These are phyloP conservation scores for Apostichopus parvimensis DNA, from an alignment of 35 echinoderm and acorn worm species.

Conservation along the genomic window DNA sequence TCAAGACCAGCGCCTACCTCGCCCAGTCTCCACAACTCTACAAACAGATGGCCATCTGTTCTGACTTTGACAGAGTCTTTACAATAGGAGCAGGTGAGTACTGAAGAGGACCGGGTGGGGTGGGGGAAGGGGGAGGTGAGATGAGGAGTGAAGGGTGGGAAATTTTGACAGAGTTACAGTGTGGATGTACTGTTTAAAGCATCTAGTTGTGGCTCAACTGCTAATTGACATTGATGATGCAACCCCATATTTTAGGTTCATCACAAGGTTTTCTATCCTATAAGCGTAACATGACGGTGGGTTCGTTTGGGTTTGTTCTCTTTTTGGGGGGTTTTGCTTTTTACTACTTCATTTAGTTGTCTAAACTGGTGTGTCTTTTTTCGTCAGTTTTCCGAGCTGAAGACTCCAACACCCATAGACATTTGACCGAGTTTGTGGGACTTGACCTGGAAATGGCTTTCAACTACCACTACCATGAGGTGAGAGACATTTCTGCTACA, in stretches of 20 bases:
- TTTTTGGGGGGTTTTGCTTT: no score
- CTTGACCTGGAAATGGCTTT: constrained; percentile 97
- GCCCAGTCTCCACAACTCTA: constrained; percentile 97
- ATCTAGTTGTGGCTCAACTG: no score
- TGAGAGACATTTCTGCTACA: neutral
- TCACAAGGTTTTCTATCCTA: no score
- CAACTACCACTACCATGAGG: constrained; percentile 99
- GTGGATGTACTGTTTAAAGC: no score
- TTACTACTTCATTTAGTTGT: no score
- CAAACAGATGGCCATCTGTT: constrained; percentile 96
- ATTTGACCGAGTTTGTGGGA: constrained; percentile 92
- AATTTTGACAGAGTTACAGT: no score
- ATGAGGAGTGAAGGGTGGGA: no score
- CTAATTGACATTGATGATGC: no score
- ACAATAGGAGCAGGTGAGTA: constrained; percentile 87
- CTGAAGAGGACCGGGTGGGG: no score
- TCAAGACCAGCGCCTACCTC: constrained; percentile 93
- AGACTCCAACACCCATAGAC: constrained; percentile 98
- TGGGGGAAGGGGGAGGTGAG: neutral
- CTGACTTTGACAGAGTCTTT: constrained; percentile 91
- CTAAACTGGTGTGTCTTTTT: neutral
- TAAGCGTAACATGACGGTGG: no score
- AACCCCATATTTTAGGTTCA: no score
- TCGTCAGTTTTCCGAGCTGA: constrained; percentile 91
- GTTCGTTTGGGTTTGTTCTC: no score